These are phyloP conservation scores for Anser cygnoides DNA, from an alignment of 2,113 vertebrate genomes.

Conservation along the genomic window DNA sequence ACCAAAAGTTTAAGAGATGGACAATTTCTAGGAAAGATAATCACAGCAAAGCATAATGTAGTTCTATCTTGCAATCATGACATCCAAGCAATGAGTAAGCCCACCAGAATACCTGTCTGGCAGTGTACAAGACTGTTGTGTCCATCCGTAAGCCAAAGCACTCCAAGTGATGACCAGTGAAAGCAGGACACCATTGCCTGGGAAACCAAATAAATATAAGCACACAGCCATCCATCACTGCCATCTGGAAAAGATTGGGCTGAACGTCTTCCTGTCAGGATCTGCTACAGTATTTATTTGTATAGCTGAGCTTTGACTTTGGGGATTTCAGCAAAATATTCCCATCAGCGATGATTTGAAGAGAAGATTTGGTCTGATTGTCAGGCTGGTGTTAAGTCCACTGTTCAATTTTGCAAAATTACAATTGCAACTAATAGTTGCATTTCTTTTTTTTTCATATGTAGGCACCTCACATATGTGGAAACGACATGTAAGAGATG, in stretches of 20 bases:
- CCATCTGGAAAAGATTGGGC: slow-evolving; percentile 93
- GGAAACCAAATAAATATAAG: slow-evolving; percentile 88
- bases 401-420: slow-evolving; percentile 27
- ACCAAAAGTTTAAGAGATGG: neutral
- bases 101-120: slow-evolving; percentile 63
- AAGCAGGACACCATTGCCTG: slow-evolving; percentile 79
- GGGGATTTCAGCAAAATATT: slow-evolving; percentile 76
- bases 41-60: slow-evolving; percentile 3
- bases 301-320: slow-evolving; percentile 79
- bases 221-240: slow-evolving; percentile 89
- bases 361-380: slow-evolving; percentile 69
- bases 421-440: neutral
- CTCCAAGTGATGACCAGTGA: slow-evolving; percentile 74
- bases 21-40: neutral
- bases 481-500: slow-evolving; percentile 38
- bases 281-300: slow-evolving; percentile 90
- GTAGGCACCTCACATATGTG: neutral
- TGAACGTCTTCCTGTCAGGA: slow-evolving; percentile 82
- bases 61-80: neutral
- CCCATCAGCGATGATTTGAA: slow-evolving; percentile 75
- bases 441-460: slow-evolving; percentile 9
- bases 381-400: slow-evolving; percentile 69
- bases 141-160: slow-evolving; percentile 46
- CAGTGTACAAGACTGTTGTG: neutral
- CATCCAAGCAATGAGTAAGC: slow-evolving; percentile 19